phyloP scores from a whole-genome alignment of 2,797 vertebrate genomes.

The Chiroxiphia lanceolata region DNA sequence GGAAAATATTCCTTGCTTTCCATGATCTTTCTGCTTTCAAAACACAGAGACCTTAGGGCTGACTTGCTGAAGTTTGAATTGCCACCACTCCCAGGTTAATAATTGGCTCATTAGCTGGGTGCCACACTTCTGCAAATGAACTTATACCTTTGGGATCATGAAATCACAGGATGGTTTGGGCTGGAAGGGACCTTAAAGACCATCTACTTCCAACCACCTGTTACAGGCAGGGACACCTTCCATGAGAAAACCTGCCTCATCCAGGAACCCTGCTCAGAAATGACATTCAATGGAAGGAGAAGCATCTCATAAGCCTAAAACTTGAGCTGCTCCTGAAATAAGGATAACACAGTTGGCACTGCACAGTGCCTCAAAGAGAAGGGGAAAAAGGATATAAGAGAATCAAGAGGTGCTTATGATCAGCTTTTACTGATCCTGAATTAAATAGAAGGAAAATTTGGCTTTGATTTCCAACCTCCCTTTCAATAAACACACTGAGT shows the following conservation, averaged over 20 bases:
- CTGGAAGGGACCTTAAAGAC: not conserved
- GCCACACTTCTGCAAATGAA: not conserved
- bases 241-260: not conserved
- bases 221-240: not conserved
- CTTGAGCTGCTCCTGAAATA: not conserved
- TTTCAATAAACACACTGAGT: not conserved
- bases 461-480: not conserved
- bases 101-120: not conserved
- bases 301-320: not conserved
- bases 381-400: fast-evolving
- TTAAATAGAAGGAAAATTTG: not conserved
- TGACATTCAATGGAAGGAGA: not conserved
- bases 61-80: not conserved
- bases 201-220: fast-evolving
- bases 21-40: not conserved
- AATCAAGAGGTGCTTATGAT: not conserved
- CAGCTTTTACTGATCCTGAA: not conserved
- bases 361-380: not conserved
- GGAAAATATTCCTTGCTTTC: not conserved
- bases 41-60: not conserved
- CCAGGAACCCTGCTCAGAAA: not conserved
- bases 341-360: not conserved
- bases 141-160: not conserved
- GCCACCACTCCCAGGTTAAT: not conserved
- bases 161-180: not conserved